phyloP scores from a whole-genome alignment of 1,140 invertebrate genomes.

The Procambarus virginalis region DNA sequence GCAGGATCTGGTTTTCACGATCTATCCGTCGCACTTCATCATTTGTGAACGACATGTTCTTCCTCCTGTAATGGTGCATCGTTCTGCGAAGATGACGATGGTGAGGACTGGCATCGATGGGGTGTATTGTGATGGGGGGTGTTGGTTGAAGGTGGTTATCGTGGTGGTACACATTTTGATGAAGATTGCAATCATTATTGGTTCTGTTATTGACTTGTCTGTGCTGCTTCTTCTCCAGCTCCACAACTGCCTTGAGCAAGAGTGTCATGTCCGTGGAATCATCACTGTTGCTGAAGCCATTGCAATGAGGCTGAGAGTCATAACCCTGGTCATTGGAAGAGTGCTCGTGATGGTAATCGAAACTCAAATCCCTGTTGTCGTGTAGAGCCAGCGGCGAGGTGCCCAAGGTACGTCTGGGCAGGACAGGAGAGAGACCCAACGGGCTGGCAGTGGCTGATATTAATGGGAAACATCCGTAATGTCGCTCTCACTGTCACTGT shows the following conservation, averaged over 20 bases:
- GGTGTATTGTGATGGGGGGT: slow-evolving; percentile 54
- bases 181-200: not conserved
- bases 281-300: slow-evolving; percentile 37
- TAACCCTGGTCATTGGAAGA: slow-evolving; percentile 23
- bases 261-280: slow-evolving; percentile 55
- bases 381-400: slow-evolving; percentile 66
- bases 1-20: slow-evolving; percentile 75
- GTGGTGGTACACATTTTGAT: slow-evolving; percentile 42
- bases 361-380: slow-evolving; percentile 61
- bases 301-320: slow-evolving; percentile 30
- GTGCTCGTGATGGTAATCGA: slow-evolving; percentile 13
- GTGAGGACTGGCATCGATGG: slow-evolving; percentile 67
- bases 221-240: slow-evolving; percentile 60
- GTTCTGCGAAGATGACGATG: slow-evolving; percentile 65
- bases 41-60: slow-evolving; percentile 76
- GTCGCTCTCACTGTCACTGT: slow-evolving; percentile 68
- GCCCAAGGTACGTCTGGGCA: slow-evolving; percentile 44
- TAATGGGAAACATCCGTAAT: slow-evolving; percentile 70
- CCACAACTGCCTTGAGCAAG: slow-evolving; percentile 56
- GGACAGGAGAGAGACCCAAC: slow-evolving; percentile 66
- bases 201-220: not conserved
- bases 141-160: not conserved
- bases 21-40: slow-evolving; percentile 75
- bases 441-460: slow-evolving; percentile 67
- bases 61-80: slow-evolving; percentile 67